Percentiles rank a stretch among this genome's conserved stretches.
These are phyloP conservation scores for Tragelaphus strepsiceros DNA, from an alignment of 2,113 vertebrate genomes.

Conservation along the genomic window DNA sequence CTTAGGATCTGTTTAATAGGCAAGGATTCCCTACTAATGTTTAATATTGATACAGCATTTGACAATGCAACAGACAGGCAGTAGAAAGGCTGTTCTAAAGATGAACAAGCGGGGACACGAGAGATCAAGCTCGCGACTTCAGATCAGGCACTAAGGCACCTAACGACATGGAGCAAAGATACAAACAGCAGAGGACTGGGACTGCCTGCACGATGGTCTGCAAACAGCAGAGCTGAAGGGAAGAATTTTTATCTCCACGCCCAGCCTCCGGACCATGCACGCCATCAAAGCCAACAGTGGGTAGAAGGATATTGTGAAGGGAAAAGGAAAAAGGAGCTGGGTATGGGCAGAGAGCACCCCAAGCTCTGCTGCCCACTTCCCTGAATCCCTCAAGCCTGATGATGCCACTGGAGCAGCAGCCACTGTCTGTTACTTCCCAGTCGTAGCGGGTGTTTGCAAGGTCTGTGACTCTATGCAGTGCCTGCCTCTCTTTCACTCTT, in stretches of 20 bases:
- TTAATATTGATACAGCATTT: constrained; percentile 57
- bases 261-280: background rate
- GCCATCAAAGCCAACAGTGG: background rate
- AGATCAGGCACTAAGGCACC: background rate
- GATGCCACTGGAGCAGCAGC: background rate
- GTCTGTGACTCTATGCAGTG: background rate
- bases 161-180: background rate
- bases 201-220: background rate
- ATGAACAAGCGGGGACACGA: background rate
- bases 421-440: background rate
- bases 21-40: constrained; percentile 43
- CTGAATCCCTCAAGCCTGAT: background rate
- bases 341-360: background rate
- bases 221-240: background rate
- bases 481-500: background rate
- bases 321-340: background rate
- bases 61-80: constrained; percentile 37
- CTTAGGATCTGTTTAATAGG: constrained; percentile 50
- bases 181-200: background rate
- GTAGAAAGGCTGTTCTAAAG: background rate
- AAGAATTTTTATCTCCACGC: background rate
- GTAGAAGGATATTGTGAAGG: background rate
- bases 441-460: accelerated
- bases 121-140: background rate
- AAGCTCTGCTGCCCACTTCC: background rate